Percentiles rank a stretch among this genome's conserved stretches.
These are phyloP conservation scores for Pyrochroa serraticornis DNA, from an alignment of 2,888 invertebrate genomes.

Conservation along the genomic window DNA sequence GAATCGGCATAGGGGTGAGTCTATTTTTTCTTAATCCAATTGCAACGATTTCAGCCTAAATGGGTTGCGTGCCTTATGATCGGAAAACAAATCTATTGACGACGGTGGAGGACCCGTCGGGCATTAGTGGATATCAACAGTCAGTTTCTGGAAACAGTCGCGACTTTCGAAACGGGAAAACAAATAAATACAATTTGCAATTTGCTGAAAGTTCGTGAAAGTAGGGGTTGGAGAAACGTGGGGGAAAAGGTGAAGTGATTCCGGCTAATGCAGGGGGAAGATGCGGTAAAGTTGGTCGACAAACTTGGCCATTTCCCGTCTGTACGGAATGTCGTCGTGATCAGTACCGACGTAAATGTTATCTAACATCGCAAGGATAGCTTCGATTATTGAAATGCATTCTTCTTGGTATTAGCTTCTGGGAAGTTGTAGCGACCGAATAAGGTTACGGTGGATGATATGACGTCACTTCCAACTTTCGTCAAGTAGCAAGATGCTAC, in stretches of 20 bases:
- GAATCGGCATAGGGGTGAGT: constrained; percentile 98
- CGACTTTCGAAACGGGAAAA: constrained; percentile 28
- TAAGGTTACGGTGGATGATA: neutral
- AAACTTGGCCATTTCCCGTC: constrained; percentile 46
- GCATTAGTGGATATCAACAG: constrained; percentile 31
- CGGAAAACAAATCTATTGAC: constrained; percentile 18
- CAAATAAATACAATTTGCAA: constrained; percentile 39
- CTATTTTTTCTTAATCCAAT: constrained; percentile 2
- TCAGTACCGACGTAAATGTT: constrained; percentile 44
- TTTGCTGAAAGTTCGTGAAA: constrained; percentile 33
- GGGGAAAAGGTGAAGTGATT: constrained; percentile 46
- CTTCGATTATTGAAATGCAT: constrained; percentile 53
- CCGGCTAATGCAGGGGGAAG: constrained; percentile 41
- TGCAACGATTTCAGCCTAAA: neutral
- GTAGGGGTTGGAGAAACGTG: constrained; percentile 19
- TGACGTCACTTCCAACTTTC: no score
- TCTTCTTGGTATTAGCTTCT: constrained; percentile 31
- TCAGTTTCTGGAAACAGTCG: constrained; percentile 12
- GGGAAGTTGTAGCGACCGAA: neutral
- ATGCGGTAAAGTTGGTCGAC: constrained; percentile 37
- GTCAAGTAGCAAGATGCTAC: no score
- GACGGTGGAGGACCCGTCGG: constrained; percentile 8
- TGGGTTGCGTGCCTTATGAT: neutral
- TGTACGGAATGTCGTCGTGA: constrained; percentile 34
- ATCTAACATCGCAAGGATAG: constrained; percentile 43